Evolutionary conservation across 2,113 vertebrate species (phyloP).

Genomic region (Nyctibius bracteatus): DNA sequence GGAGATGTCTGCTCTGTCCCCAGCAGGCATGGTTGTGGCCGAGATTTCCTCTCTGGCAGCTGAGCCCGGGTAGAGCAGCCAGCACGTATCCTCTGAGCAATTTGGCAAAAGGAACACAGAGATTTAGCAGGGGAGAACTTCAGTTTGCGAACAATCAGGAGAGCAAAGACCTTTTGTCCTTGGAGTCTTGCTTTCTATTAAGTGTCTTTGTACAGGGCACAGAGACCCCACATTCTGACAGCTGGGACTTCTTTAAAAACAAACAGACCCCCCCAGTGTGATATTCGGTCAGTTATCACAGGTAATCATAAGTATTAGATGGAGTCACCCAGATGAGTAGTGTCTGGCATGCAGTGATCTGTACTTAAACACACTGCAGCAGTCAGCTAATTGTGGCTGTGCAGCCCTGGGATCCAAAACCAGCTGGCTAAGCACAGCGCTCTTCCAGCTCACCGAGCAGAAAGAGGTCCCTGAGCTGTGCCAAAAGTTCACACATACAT

Average conservation of each 20-base stretch:
- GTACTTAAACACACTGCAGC: neutral
- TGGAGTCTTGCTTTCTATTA: neutral
- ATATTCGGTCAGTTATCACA: neutral
- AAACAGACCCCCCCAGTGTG: fast-evolving
- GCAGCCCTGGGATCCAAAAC: neutral
- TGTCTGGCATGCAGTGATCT: neutral
- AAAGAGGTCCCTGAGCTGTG: neutral
- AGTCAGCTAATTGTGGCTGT: neutral
- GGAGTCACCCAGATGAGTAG: neutral
- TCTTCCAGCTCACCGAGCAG: neutral
- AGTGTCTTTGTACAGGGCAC: neutral
- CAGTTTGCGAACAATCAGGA: neutral
- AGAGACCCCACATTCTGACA: neutral
- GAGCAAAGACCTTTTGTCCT: neutral
- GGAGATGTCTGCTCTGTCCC: neutral
- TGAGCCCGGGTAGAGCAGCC: neutral
- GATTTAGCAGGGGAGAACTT: neutral
- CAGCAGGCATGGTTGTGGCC: neutral
- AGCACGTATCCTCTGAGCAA: neutral
- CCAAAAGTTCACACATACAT: neutral
- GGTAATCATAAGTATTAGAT: neutral
- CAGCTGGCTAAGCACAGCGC: neutral
- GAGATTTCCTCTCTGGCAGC: neutral
- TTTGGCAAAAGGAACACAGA: neutral
- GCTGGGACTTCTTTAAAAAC: neutral